A percentile compares a stretch with the other conserved stretches of the same genome.
These are phyloP conservation scores for Temnopleurus reevesii DNA, from an alignment of 53 echinoderm and acorn worm genomes.

Conservation along the genomic window DNA sequence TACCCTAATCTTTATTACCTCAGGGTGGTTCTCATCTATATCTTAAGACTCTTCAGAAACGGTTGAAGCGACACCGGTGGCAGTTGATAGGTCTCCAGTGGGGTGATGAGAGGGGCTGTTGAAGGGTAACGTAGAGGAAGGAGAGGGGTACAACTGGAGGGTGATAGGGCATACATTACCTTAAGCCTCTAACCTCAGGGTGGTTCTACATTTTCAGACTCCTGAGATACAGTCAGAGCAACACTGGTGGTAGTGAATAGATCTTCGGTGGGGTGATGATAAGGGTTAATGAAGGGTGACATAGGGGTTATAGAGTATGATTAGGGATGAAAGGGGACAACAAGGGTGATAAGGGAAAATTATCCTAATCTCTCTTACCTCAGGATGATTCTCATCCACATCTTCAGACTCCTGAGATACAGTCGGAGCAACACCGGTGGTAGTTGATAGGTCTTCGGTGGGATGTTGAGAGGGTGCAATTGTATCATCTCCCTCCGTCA, in stretches of 20 bases:
- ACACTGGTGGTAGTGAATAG: constrained; percentile 59
- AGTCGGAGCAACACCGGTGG: constrained; percentile 56
- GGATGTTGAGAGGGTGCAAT: constrained; percentile 64
- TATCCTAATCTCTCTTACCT: constrained; percentile 58
- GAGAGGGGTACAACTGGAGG: too few relatives aligned
- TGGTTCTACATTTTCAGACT: constrained; percentile 76
- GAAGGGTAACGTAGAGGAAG: too few relatives aligned
- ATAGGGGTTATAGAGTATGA: too few relatives aligned
- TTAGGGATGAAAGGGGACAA: too few relatives aligned
- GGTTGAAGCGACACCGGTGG: constrained; percentile 55
- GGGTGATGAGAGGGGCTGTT: constrained; percentile 71
- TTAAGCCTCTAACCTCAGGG: constrained; percentile 84
- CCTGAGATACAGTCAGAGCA: constrained; percentile 53
- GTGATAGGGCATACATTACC: too few relatives aligned
- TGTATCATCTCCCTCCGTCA: constrained; percentile 47
- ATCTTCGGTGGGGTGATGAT: constrained; percentile 71
- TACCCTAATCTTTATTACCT: constrained; percentile 58
- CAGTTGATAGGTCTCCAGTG: constrained; percentile 65
- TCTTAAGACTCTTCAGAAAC: constrained; percentile 64
- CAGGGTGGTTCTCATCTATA: constrained; percentile 85
- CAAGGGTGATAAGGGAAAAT: too few relatives aligned
- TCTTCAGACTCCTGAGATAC: constrained; percentile 65
- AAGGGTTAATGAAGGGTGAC: too few relatives aligned
- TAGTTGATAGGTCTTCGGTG: constrained; percentile 66
- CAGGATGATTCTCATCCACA: constrained; percentile 86